Percentiles rank a stretch among this genome's conserved stretches.
Conservation (phyloP, 2,113 vertebrate species). For the Podarcis cretensis region DNA sequence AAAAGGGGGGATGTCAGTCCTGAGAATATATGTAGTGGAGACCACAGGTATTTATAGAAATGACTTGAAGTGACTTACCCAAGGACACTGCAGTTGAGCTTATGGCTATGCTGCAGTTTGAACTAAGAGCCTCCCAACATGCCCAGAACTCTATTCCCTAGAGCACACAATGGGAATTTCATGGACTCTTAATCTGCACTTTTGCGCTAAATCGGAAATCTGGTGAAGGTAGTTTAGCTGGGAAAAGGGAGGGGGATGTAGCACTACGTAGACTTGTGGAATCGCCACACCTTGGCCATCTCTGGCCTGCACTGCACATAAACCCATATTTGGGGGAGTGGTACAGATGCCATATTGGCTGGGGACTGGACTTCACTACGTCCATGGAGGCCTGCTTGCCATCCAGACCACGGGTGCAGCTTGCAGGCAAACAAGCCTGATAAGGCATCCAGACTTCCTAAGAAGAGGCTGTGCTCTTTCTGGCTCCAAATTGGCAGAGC, state of each 20-base stretch:
- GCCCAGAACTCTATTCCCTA: not conserved
- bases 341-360: not conserved
- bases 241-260: not conserved
- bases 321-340: not conserved
- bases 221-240: not conserved
- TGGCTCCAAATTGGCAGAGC: not conserved
- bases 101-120: not conserved
- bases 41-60: not conserved
- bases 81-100: not conserved
- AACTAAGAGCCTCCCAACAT: not conserved
- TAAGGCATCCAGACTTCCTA: not conserved
- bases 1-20: not conserved
- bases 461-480: no score
- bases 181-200: not conserved
- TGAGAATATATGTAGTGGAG: not conserved
- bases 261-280: not conserved
- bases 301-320: not conserved
- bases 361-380: not conserved
- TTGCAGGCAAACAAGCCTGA: not conserved
- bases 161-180: not conserved
- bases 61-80: not conserved
- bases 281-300: not conserved
- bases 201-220: no score
- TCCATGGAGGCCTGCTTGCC: no score
- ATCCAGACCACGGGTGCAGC: not conserved